A percentile compares a stretch with the other conserved stretches of the same genome.
Conservation (phyloP, 2,113 vertebrate species). For the Gallinago jamesoni region DNA sequence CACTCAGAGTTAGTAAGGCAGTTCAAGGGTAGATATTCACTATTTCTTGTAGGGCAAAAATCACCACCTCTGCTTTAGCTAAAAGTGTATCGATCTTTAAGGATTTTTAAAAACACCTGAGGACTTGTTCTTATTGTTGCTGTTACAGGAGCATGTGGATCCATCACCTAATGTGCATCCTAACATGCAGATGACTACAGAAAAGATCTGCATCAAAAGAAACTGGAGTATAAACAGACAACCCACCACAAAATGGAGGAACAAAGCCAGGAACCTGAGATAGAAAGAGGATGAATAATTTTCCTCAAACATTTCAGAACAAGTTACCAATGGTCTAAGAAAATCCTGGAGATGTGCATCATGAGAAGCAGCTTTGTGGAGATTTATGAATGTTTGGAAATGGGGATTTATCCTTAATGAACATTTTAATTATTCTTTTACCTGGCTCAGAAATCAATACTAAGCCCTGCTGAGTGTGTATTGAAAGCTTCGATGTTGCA, state of each 20-base stretch:
- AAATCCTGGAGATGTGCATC: not conserved
- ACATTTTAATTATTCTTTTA: not conserved
- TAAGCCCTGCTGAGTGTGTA: not conserved
- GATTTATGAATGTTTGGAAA: not conserved
- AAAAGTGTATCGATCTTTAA: not conserved
- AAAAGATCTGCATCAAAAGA: not conserved
- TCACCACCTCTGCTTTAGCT: not conserved
- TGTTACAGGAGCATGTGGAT: not conserved
- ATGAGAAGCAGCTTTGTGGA: not conserved
- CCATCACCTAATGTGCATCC: not conserved
- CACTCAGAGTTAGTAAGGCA: not conserved
- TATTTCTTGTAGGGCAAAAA: not conserved
- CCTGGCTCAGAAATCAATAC: not conserved
- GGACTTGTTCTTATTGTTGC: not conserved
- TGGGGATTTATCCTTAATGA: not conserved
- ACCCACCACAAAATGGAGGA: not conserved
- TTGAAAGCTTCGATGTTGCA: not conserved
- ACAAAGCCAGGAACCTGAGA: not conserved
- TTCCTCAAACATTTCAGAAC: not conserved
- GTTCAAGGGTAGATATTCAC: not conserved
- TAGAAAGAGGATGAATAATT: not conserved
- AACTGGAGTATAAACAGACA: not conserved
- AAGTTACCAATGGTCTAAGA: not conserved
- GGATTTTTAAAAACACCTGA: not conserved
- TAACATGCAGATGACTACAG: fast-evolving